Evolutionary conservation across 2,888 invertebrate species (phyloP), one percentile per base, ranked within the genome.

Genomic region (Eupelmus urozonus): DNA sequence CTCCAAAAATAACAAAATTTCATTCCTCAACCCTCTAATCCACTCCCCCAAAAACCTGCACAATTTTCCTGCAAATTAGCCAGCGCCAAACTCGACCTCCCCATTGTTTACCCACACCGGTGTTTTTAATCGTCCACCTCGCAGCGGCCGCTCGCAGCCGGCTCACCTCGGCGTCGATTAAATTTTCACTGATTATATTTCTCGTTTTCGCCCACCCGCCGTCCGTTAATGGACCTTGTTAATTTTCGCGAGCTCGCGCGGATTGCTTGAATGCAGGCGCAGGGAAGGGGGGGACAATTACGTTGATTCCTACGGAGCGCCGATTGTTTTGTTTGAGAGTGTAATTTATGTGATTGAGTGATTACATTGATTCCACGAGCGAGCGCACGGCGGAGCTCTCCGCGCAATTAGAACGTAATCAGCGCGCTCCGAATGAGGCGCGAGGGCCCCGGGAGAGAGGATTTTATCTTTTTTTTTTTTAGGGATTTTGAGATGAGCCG

Each of bases 141-240:
- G n/a, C n/a, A n/a, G n/a, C n/a, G n/a, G n/a, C 7, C 55, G 13
- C 25, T 7, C 49, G 7, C 5, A 11, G 13, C 13, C 45, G n/a
- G n/a, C n/a, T n/a, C n/a, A n/a, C 27, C 1, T 16, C 23, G 18
- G 49, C 25, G 59, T 49, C 73, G 80, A 80, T 80, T 72, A 78
- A 78, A 76, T 79, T 74, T 76, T 60, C 70, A 29, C 73, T 76
- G 70, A 78, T 78, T 80, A 75, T 78, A 67, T 73, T 76, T 78
- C 78, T 67, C 67, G 45, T 25, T 60, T 73, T 55, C 66, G 34
- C 53, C 40, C 34, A n/a, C 55, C 16, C 29, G 20, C 20, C 20
- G 53, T 55, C 57, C 75, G 72, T 76, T 80, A 80, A 80, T 78
- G 78, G 78, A 80, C 27, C 75, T 72, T 74, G 80, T 80, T 80